Conservation (phyloP, 2,113 vertebrate genomes). For the Gymnogyps californianus region DNA sequence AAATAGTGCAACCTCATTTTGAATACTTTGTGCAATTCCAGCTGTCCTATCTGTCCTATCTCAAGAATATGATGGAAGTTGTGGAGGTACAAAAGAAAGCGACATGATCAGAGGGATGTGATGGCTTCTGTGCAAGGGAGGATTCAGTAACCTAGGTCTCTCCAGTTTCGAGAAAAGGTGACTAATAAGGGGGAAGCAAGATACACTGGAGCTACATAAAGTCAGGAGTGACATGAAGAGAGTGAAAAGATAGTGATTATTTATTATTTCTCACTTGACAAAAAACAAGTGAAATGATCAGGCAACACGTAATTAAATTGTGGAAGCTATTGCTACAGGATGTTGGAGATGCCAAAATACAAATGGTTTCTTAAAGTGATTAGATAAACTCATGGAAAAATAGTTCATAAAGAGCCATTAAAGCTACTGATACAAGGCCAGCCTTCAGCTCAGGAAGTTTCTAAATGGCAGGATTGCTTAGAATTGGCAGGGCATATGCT, state of each 20-base stretch:
- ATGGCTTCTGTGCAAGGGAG: neutral
- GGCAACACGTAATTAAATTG: neutral
- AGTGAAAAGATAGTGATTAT: neutral
- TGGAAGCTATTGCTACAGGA: neutral
- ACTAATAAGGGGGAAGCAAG: neutral
- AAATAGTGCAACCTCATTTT: neutral
- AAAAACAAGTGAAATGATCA: neutral
- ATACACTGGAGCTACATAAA: neutral
- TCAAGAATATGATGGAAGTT: neutral
- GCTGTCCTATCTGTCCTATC: neutral
- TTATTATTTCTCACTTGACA: neutral
- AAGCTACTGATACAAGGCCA: neutral
- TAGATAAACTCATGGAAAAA: neutral
- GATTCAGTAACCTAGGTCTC: neutral
- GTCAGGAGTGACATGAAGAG: neutral
- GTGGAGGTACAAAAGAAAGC: neutral
- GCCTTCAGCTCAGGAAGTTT: neutral
- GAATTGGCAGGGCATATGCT: neutral
- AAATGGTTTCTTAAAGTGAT: neutral
- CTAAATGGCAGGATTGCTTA: neutral
- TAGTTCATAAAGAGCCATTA: neutral
- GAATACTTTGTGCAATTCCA: neutral
- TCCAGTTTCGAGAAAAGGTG: neutral
- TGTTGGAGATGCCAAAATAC: neutral
- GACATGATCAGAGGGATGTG: neutral